These are phyloP conservation scores for Cataglyphis livida DNA, from an alignment of 2,888 invertebrate species.

Conservation along the genomic window DNA sequence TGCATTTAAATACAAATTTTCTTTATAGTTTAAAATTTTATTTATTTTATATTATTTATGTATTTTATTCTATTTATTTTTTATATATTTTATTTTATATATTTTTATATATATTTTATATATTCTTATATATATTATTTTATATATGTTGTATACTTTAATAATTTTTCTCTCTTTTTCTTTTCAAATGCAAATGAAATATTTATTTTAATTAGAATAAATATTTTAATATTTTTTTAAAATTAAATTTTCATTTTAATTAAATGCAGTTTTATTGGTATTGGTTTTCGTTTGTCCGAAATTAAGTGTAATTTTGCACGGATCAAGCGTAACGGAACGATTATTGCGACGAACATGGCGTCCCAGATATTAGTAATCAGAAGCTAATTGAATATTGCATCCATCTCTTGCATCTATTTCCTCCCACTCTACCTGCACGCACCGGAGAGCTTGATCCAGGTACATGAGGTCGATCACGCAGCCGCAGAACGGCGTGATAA, in stretches of 20 bases:
- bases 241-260: too few species aligned
- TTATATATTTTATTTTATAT: too few species aligned
- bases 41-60: too few species aligned
- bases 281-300: background rate
- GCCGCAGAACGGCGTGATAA: conserved; percentile 56
- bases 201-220: too few species aligned
- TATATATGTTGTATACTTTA: too few species aligned
- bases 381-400: conserved; percentile 35
- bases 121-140: too few species aligned
- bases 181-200: too few species aligned
- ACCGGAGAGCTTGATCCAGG: conserved; percentile 41
- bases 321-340: background rate
- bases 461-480: conserved; percentile 35
- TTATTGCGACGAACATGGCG: conserved; percentile 48
- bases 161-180: too few species aligned
- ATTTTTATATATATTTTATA: too few species aligned
- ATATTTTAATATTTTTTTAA: too few species aligned
- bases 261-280: background rate
- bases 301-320: background rate
- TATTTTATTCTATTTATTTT: too few species aligned
- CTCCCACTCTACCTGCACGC: background rate
- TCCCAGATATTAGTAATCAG: conserved; percentile 65
- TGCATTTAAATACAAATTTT: background rate
- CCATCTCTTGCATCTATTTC: conserved; percentile 5
- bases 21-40: too few species aligned